phyloP scores from a whole-genome alignment of 1,140 invertebrate species.

The Lysiphlebus fabarum region DNA sequence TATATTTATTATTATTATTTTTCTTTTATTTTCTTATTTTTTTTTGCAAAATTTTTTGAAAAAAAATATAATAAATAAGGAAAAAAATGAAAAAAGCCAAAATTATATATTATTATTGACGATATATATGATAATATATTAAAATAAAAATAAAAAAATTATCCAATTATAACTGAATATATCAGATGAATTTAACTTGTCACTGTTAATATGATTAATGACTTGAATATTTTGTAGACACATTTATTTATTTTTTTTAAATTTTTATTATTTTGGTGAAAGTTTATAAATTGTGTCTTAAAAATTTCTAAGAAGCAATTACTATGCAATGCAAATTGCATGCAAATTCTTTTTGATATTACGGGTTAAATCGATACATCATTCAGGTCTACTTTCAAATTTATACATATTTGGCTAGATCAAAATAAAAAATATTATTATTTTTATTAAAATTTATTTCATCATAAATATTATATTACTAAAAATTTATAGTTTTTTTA shows the following conservation, averaged over 20 bases:
- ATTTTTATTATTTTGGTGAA: constrained; percentile 12
- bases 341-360: constrained; percentile 23
- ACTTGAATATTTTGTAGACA: constrained; percentile 4
- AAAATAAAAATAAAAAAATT: no score
- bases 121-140: no score
- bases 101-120: background rate
- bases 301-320: constrained; percentile 8
- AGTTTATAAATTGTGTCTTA: constrained; percentile 11
- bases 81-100: background rate
- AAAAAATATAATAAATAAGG: background rate
- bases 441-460: no score
- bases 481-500: no score
- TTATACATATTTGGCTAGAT: no score
- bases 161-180: no score
- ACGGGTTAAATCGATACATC: constrained; percentile 22
- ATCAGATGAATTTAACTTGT: background rate
- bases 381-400: background rate
- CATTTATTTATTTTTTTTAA: no score
- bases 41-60: constrained; percentile 8
- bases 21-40: constrained; percentile 9
- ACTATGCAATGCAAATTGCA: constrained; percentile 23
- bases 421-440: no score
- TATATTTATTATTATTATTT: no score
- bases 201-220: constrained; percentile 13
- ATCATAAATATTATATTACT: background rate